These are phyloP conservation scores for Xyliphius kryptos DNA, from an alignment of 2,113 vertebrate species.

Conservation along the genomic window DNA sequence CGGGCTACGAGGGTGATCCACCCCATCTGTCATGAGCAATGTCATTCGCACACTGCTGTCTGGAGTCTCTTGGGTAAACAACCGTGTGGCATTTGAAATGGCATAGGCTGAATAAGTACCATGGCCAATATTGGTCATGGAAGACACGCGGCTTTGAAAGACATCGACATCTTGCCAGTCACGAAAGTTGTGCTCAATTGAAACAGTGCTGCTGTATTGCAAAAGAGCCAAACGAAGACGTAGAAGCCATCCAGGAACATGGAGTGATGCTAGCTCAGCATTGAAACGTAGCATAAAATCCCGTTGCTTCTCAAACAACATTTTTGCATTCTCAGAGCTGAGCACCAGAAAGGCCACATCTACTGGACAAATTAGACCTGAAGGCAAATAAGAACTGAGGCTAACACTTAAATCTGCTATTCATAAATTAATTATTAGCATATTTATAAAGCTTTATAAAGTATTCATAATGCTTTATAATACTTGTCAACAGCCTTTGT, in stretches of 20 bases:
- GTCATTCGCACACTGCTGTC: constrained; percentile 62
- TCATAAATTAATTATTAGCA: background rate
- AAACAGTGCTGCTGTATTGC: constrained; percentile 81
- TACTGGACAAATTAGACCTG: constrained; percentile 70
- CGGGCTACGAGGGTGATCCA: constrained; percentile 79
- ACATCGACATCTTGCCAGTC: constrained; percentile 74
- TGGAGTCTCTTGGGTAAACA: constrained; percentile 69
- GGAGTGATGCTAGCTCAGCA: constrained; percentile 62
- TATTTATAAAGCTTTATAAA: no score
- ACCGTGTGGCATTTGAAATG: constrained; percentile 72
- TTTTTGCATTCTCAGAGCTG: constrained; percentile 80
- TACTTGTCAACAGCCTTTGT: no score
- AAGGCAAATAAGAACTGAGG: background rate
- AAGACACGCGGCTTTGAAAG: constrained; percentile 68
- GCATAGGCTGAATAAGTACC: constrained; percentile 80
- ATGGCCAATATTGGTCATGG: constrained; percentile 74
- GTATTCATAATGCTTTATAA: no score
- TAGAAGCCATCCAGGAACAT: constrained; percentile 53
- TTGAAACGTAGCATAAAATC: constrained; percentile 67
- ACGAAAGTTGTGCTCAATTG: constrained; percentile 71
- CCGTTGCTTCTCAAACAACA: constrained; percentile 72
- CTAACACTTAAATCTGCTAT: no score
- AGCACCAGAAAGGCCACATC: constrained; percentile 80
- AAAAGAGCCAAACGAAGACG: constrained; percentile 69
- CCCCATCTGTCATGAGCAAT: constrained; percentile 76